Evolutionary conservation across 2,113 vertebrate species (phyloP).

Genomic region (Scomber colias): DNA sequence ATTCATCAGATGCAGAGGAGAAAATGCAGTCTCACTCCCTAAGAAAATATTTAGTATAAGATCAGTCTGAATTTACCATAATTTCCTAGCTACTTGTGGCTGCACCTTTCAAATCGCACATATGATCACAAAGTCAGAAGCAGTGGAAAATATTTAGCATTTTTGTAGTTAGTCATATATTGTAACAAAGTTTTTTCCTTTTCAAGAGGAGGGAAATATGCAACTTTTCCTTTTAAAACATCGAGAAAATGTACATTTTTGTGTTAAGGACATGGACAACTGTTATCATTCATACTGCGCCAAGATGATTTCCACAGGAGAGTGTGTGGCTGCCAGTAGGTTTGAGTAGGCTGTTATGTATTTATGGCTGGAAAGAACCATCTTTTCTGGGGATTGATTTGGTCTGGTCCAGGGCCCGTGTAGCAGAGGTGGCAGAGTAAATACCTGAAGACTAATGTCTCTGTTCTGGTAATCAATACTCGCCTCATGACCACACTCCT

Average conservation of each 20-base stretch:
- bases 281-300: slow-evolving; percentile 80
- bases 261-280: slow-evolving; percentile 60
- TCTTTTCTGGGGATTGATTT: slow-evolving; percentile 95
- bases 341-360: slow-evolving; percentile 82
- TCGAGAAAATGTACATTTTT: slow-evolving; percentile 24
- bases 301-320: slow-evolving; percentile 77
- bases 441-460: slow-evolving; percentile 98
- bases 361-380: slow-evolving; percentile 89
- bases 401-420: slow-evolving; percentile 90
- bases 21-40: slow-evolving; percentile 64
- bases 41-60: slow-evolving; percentile 75
- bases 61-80: slow-evolving; percentile 60
- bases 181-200: not conserved
- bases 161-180: slow-evolving; percentile 1
- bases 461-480: slow-evolving; percentile 95
- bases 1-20: slow-evolving; percentile 80
- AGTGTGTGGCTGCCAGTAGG: slow-evolving; percentile 64
- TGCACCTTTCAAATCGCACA: slow-evolving; percentile 43
- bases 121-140: slow-evolving; percentile 33
- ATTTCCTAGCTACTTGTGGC: slow-evolving; percentile 66
- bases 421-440: slow-evolving; percentile 96
- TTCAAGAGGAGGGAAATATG: slow-evolving; percentile 19
- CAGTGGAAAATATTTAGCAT: slow-evolving; percentile 25
- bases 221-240: slow-evolving; percentile 8
- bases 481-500: slow-evolving; percentile 94